A percentile compares a stretch with the other conserved stretches of the same genome.
Conservation (phyloP, 2,888 invertebrate species). For the Oscheius sp. region DNA sequence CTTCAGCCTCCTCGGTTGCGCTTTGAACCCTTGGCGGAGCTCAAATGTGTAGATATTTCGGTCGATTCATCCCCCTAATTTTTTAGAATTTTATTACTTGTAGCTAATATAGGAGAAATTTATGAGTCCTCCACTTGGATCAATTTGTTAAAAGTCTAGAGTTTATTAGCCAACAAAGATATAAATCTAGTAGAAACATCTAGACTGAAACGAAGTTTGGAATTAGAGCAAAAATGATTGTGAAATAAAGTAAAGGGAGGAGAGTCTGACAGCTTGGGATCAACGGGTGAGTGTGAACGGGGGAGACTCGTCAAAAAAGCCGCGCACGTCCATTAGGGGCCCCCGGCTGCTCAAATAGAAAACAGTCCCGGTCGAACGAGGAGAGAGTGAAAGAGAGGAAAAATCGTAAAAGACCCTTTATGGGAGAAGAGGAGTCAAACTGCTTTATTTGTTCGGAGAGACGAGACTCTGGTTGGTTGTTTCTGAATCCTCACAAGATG, state of each 20-base stretch:
- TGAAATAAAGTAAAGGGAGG: neutral
- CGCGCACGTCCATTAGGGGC: constrained; percentile 27
- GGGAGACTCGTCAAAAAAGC: constrained; percentile 21
- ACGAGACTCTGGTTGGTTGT: neutral
- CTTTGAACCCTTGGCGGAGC: too few relatives aligned
- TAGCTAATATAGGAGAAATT: too few relatives aligned
- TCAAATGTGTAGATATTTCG: too few relatives aligned
- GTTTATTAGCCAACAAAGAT: too few relatives aligned
- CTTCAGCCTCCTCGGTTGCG: too few relatives aligned
- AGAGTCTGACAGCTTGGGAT: neutral
- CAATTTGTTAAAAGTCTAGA: too few relatives aligned
- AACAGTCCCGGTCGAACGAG: constrained; percentile 15
- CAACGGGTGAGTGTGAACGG: constrained; percentile 2
- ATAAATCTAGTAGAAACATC: too few relatives aligned
- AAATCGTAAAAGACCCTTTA: constrained; percentile 12
- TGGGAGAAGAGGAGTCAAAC: neutral
- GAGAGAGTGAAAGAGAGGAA: neutral
- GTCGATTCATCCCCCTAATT: too few relatives aligned
- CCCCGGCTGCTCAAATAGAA: constrained; percentile 28
- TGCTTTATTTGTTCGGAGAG: neutral
- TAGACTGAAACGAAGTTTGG: too few relatives aligned
- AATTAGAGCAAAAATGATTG: too few relatives aligned
- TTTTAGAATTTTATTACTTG: too few relatives aligned
- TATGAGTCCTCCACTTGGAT: too few relatives aligned
- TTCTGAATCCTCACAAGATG: neutral